Percentiles rank a stretch among this genome's conserved stretches.
Evolutionary conservation across 2,113 vertebrate species (phyloP).

Genomic region (Loxodonta africana): DNA sequence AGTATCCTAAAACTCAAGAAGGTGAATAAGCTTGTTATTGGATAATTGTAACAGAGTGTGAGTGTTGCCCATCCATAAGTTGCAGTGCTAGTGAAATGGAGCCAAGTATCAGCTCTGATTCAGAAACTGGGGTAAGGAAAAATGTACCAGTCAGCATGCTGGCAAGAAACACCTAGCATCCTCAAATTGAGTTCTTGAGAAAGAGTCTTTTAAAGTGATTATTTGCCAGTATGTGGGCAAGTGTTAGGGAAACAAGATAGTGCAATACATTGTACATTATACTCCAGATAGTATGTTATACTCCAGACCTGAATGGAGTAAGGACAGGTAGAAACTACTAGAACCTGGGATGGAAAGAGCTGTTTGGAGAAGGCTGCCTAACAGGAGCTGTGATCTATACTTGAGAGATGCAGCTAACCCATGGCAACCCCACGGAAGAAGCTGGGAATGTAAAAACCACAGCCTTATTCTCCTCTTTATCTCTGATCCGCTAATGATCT

Average conservation of each 20-base stretch:
- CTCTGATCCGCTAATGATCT: not conserved
- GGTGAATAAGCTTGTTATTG: not conserved
- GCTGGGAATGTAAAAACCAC: not conserved
- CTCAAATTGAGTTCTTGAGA: not conserved
- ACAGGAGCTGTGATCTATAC: not conserved
- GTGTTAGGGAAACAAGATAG: not conserved
- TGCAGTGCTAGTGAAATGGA: not conserved
- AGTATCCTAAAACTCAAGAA: not conserved
- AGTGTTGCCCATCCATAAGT: too few species aligned
- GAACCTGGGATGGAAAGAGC: not conserved
- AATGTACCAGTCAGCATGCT: not conserved
- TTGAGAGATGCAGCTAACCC: not conserved
- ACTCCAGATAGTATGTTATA: not conserved
- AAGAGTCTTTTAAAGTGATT: slow-evolving; percentile 3
- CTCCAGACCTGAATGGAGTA: not conserved
- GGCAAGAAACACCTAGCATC: not conserved
- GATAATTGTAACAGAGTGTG: not conserved
- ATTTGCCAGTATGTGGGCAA: not conserved
- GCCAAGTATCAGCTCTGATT: not conserved
- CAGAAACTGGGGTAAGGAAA: not conserved
- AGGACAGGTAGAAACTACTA: not conserved
- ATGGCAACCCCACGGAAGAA: not conserved
- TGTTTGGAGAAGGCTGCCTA: not conserved
- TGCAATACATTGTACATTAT: not conserved
- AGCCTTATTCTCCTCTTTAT: not conserved